Conservation (phyloP, 2,113 vertebrate genomes). For the Rhombomys opimus region DNA sequence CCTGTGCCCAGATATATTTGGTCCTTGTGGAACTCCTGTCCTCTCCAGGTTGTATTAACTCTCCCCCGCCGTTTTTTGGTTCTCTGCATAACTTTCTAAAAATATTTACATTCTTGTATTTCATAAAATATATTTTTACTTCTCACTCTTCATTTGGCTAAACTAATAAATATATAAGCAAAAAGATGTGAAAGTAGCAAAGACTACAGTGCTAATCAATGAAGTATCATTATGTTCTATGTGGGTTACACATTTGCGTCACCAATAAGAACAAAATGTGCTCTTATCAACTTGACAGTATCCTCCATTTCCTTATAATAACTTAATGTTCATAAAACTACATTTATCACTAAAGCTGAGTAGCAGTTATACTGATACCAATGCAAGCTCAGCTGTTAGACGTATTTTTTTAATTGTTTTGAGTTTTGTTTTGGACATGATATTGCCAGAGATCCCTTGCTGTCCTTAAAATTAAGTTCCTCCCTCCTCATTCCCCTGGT, state of each 20-base stretch:
- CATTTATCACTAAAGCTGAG: conserved; percentile 32
- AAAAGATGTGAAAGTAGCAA: background rate
- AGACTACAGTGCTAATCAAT: background rate
- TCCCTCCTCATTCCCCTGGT: background rate
- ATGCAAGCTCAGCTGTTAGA: background rate
- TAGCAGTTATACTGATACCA: conserved; percentile 27
- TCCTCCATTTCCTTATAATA: background rate
- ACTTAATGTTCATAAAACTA: conserved; percentile 58
- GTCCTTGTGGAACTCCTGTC: too few relatives aligned
- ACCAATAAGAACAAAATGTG: too few relatives aligned
- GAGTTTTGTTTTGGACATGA: background rate
- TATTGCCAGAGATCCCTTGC: background rate
- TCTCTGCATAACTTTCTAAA: background rate
- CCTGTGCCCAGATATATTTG: too few relatives aligned
- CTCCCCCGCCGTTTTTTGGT: too few relatives aligned
- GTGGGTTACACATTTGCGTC: background rate
- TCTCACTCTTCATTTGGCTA: background rate
- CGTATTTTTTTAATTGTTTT: background rate
- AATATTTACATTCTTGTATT: conserved; percentile 21
- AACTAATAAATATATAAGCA: conserved; percentile 21
- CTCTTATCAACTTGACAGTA: background rate
- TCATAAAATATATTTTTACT: conserved; percentile 18
- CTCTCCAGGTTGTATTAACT: too few relatives aligned
- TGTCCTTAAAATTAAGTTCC: background rate
- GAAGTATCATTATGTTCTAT: background rate